A percentile compares a stretch with the other conserved stretches of the same genome.
phyloP scores from a whole-genome alignment of 2,113 vertebrate species.

The Lonchura striata region DNA sequence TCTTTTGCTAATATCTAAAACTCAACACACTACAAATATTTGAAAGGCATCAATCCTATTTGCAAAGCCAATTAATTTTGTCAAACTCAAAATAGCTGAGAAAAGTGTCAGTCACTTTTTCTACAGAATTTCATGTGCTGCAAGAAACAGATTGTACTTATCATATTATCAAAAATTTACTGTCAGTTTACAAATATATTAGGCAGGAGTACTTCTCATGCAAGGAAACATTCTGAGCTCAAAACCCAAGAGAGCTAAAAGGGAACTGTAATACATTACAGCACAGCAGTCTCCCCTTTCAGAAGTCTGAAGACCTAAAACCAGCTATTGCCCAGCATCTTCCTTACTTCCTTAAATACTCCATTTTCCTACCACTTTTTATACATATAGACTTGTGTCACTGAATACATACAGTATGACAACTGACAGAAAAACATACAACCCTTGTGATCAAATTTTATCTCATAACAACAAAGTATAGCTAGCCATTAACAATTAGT shows the following conservation, averaged over 20 bases:
- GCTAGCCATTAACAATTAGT: not conserved
- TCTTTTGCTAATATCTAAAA: not conserved
- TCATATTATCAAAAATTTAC: not conserved
- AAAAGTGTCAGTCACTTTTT: not conserved
- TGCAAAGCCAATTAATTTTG: not conserved
- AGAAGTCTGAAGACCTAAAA: not conserved
- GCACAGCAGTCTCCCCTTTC: not conserved
- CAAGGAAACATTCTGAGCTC: not conserved
- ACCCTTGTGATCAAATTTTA: not conserved
- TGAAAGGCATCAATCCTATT: not conserved
- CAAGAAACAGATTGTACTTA: slow-evolving; percentile 2
- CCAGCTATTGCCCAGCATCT: not conserved
- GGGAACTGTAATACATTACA: not conserved
- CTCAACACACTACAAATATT: not conserved
- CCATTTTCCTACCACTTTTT: not conserved
- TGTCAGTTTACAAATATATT: not conserved
- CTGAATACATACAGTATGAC: not conserved
- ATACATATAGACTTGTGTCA: not conserved
- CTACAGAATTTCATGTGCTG: not conserved
- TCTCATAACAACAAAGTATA: not conserved
- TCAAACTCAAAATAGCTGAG: not conserved
- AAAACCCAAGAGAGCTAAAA: not conserved
- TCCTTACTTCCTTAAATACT: not conserved
- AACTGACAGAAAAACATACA: not conserved
- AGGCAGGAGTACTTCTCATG: not conserved